Percentiles rank a stretch among this genome's conserved stretches.
These are phyloP conservation scores for Timandra comae DNA, from an alignment of 2,888 invertebrate genomes.

Conservation along the genomic window DNA sequence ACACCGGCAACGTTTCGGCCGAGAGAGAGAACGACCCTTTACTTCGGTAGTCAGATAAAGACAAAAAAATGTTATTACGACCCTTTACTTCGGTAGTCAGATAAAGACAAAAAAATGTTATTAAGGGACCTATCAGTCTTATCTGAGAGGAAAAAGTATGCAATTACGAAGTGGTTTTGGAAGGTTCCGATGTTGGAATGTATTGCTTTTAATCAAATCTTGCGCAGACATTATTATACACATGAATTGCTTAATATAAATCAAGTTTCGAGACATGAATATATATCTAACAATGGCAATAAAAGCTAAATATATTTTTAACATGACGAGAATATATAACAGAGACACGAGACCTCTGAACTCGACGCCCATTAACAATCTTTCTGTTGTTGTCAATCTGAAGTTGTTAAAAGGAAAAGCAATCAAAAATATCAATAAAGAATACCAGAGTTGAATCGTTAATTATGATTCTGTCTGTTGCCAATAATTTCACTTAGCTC, in stretches of 20 bases:
- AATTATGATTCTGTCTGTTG: constrained; percentile 19
- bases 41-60: constrained; percentile 49
- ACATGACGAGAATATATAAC: too few relatives aligned
- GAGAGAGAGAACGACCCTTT: constrained; percentile 51
- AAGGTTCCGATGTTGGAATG: not conserved
- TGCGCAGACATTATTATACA: too few relatives aligned
- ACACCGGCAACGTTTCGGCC: constrained; percentile 32
- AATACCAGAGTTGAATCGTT: not conserved
- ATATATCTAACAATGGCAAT: too few relatives aligned
- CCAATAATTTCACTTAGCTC: constrained; percentile 35
- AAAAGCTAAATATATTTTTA: too few relatives aligned
- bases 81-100: constrained; percentile 51
- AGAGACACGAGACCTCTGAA: too few relatives aligned
- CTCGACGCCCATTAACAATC: too few relatives aligned
- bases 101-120: constrained; percentile 44
- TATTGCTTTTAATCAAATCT: too few relatives aligned
- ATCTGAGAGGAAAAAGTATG: constrained; percentile 29
- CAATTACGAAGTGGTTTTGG: constrained; percentile 12
- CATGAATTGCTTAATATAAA: too few relatives aligned
- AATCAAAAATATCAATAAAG: too few relatives aligned
- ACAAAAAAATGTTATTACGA: constrained; percentile 36
- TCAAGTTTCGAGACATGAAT: too few relatives aligned
- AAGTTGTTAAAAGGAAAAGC: too few relatives aligned
- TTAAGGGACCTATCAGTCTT: constrained; percentile 41
- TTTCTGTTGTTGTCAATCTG: too few relatives aligned